phyloP scores from a whole-genome alignment of 2,113 vertebrate genomes.

The Brienomyrus longianalis region DNA sequence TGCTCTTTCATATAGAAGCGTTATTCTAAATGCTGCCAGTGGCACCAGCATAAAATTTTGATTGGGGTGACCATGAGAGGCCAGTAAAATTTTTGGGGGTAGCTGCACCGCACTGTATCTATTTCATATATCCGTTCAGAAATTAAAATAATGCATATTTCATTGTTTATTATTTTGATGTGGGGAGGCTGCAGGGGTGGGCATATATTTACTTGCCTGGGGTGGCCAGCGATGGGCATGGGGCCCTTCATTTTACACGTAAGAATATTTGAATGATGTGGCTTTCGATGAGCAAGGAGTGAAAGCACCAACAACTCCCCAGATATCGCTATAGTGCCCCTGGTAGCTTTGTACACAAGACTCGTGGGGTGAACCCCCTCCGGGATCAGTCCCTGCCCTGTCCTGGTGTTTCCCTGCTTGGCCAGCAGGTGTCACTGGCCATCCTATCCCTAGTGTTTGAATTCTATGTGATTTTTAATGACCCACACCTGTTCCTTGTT shows the following conservation, averaged over 20 bases:
- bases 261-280: not conserved
- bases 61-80: not conserved
- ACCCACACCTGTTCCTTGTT: not conserved
- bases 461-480: not conserved
- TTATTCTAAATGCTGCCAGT: not conserved
- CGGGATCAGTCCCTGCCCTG: not conserved
- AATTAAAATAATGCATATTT: not conserved
- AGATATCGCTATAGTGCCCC: not conserved
- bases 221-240: not conserved
- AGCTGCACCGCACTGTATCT: not conserved
- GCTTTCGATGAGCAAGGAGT: not conserved
- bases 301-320: not conserved
- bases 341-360: not conserved
- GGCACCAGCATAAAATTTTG: not conserved
- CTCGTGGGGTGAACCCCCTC: not conserved
- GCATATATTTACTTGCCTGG: not conserved
- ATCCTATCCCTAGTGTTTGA: not conserved
- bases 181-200: not conserved
- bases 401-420: not conserved
- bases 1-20: not conserved
- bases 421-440: not conserved
- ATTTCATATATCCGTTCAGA: not conserved
- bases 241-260: not conserved
- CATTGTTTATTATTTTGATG: not conserved
- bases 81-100: not conserved